phyloP scores from a whole-genome alignment of 2,888 invertebrate genomes.

The Hirtodrosophila confusa region DNA sequence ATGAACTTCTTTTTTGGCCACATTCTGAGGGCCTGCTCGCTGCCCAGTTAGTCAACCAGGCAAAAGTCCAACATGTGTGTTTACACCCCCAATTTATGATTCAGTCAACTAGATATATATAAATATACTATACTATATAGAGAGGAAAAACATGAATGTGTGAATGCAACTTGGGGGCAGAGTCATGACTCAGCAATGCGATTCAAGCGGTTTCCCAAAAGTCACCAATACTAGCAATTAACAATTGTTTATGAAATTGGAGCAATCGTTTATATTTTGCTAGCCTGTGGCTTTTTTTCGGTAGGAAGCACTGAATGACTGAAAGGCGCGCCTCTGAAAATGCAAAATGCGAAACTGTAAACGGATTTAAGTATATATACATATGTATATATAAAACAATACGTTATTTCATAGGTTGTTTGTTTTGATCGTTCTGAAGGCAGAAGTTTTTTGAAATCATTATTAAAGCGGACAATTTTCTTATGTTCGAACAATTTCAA shows the following conservation, averaged over 20 bases:
- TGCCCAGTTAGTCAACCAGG: conserved; percentile 40
- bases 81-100: conserved; percentile 33
- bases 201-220: conserved; percentile 37
- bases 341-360: conserved; percentile 35
- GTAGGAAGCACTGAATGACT: conserved; percentile 44
- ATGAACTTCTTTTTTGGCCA: conserved; percentile 30
- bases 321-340: conserved; percentile 24
- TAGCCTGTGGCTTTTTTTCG: conserved; percentile 40
- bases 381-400: conserved; percentile 10
- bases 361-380: conserved; percentile 21
- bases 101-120: conserved; percentile 29
- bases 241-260: conserved; percentile 74
- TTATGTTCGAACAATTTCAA: no score
- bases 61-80: conserved; percentile 31
- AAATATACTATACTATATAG: not conserved
- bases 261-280: conserved; percentile 57
- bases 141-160: not conserved
- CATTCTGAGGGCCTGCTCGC: conserved; percentile 40
- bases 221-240: conserved; percentile 48
- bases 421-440: conserved; percentile 31
- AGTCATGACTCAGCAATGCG: conserved; percentile 62
- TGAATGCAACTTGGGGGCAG: conserved; percentile 39
- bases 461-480: no score
- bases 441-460: not conserved
- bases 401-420: conserved; percentile 10